Conservation (phyloP, 2,888 invertebrate genomes). For the Yponomeuta evonymella region DNA sequence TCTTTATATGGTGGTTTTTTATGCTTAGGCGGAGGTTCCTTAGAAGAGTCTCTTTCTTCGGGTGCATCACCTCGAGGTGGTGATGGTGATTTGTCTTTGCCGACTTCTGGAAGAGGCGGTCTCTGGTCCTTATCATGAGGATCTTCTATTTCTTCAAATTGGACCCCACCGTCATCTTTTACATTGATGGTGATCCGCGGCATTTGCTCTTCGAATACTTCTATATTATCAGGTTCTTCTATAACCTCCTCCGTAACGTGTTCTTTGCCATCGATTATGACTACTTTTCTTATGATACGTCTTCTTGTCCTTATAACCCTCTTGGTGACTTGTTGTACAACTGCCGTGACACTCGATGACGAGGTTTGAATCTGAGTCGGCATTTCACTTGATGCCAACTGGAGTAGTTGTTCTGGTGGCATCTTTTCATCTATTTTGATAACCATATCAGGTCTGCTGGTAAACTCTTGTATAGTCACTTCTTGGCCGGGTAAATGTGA, state of each 20-base stretch:
- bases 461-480: constrained; percentile 79
- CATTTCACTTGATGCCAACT: constrained; percentile 55
- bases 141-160: constrained; percentile 50
- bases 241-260: constrained; percentile 88
- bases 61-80: constrained; percentile 10
- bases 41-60: constrained; percentile 21
- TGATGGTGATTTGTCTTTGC: constrained; percentile 13
- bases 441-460: constrained; percentile 77
- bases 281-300: constrained; percentile 84
- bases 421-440: constrained; percentile 75
- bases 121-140: constrained; percentile 36
- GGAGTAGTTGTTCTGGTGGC: constrained; percentile 66
- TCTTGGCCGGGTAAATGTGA: constrained; percentile 79
- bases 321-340: constrained; percentile 88
- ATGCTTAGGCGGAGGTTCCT: constrained; percentile 3
- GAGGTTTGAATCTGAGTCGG: constrained; percentile 74
- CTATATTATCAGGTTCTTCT: constrained; percentile 88
- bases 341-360: constrained; percentile 84
- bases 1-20: constrained; percentile 18
- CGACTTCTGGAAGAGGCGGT: constrained; percentile 32
- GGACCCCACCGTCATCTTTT: constrained; percentile 70
- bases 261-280: constrained; percentile 89
- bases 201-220: constrained; percentile 82
- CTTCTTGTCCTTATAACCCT: constrained; percentile 84
- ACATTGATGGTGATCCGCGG: constrained; percentile 83